A percentile compares a stretch with the other conserved stretches of the same genome.
Conservation (phyloP, 2,113 vertebrate genomes). For the Neodon shergylaensis region DNA sequence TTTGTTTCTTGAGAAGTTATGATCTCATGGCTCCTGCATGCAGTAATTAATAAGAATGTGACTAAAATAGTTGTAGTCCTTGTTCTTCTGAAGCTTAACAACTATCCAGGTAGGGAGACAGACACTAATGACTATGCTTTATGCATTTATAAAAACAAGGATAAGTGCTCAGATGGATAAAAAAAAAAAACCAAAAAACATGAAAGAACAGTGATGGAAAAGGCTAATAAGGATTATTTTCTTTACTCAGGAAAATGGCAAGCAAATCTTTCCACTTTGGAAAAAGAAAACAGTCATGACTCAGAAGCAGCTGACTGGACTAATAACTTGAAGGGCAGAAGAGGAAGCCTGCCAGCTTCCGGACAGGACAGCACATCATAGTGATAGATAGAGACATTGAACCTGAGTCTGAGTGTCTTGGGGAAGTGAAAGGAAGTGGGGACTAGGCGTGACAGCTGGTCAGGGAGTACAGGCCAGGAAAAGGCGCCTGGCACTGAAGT, state of each 20-base stretch:
- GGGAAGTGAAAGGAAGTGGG: not conserved
- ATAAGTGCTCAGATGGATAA: not conserved
- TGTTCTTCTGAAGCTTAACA: constrained; percentile 4
- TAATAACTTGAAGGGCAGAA: not conserved
- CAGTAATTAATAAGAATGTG: not conserved
- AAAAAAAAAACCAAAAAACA: too few species aligned
- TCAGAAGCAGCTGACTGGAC: constrained; percentile 35
- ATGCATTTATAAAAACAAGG: constrained; percentile 18
- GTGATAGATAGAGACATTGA: not conserved
- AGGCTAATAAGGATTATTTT: not conserved
- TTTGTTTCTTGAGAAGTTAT: constrained; percentile 5
- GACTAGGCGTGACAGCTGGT: not conserved
- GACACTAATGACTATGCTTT: not conserved
- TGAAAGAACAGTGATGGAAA: not conserved
- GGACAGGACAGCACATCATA: not conserved
- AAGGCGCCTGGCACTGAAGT: not conserved
- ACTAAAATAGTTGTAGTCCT: not conserved
- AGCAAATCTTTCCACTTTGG: constrained; percentile 52
- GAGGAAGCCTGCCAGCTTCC: not conserved
- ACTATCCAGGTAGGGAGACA: not conserved
- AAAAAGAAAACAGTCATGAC: constrained; percentile 25
- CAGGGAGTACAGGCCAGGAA: not conserved
- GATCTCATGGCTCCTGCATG: not conserved
- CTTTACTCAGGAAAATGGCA: not conserved
- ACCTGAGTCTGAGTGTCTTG: not conserved